Conservation (phyloP, 2,888 invertebrate genomes). For the Bibio marci region DNA sequence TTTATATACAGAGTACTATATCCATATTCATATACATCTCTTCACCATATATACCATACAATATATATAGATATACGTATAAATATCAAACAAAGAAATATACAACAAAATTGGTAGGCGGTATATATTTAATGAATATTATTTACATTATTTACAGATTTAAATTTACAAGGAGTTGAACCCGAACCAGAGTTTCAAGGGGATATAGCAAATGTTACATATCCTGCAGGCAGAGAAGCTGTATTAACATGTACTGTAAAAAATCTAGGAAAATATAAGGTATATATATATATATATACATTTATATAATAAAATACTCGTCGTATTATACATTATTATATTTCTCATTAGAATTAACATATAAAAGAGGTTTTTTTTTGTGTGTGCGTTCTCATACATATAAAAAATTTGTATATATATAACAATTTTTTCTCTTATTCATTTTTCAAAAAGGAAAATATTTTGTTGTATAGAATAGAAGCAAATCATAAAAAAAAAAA, state of each 20-base stretch:
- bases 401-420: no score
- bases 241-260: slow-evolving; percentile 27
- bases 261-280: slow-evolving; percentile 29
- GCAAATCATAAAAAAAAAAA: no score
- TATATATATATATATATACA: slow-evolving; percentile 9
- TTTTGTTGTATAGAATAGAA: no score
- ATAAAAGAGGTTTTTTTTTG: not conserved
- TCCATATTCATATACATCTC: no score
- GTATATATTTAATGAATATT: not conserved
- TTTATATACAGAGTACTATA: no score
- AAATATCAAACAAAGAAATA: no score
- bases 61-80: no score
- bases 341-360: slow-evolving; percentile 2
- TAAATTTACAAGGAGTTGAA: slow-evolving; percentile 17
- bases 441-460: no score
- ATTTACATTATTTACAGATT: slow-evolving; percentile 10
- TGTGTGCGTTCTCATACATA: no score
- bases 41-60: no score
- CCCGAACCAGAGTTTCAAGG: slow-evolving; percentile 30
- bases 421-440: no score
- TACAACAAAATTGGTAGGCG: not conserved
- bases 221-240: slow-evolving; percentile 29
- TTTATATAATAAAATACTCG: not conserved
- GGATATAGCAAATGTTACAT: slow-evolving; percentile 28
- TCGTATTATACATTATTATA: not conserved